Evolutionary conservation across 1,140 invertebrate species (phyloP).

Genomic region (Nilaparvata lugens): DNA sequence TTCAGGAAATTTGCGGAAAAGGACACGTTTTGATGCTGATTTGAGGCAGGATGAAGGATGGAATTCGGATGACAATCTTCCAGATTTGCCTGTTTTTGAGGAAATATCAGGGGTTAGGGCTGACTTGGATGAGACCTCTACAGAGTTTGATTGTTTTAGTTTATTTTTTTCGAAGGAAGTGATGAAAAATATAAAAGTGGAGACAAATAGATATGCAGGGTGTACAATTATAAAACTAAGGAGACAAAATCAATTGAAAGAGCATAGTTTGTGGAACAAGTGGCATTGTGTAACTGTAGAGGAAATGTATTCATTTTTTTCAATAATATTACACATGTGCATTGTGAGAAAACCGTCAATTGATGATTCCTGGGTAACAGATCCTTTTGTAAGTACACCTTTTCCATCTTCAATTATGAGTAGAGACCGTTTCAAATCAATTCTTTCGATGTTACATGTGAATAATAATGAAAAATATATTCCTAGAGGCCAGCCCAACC

Average conservation of each 20-base stretch:
- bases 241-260: background rate
- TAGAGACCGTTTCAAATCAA: background rate
- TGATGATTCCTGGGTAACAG: background rate
- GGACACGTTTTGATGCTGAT: too few species aligned
- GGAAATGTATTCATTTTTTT: background rate
- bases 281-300: background rate
- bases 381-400: background rate
- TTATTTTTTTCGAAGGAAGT: background rate
- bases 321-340: background rate
- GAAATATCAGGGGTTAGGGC: background rate
- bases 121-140: background rate
- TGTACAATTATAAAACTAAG: background rate
- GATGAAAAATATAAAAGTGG: background rate
- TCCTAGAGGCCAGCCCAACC: background rate
- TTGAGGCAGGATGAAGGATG: too few species aligned
- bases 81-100: background rate
- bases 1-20: too few species aligned
- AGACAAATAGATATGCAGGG: background rate
- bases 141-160: background rate
- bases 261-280: background rate
- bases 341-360: background rate
- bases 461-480: background rate
- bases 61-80: too few species aligned
- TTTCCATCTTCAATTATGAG: background rate
- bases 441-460: background rate